Evolutionary conservation across 2,797 vertebrate genomes (phyloP).

Genomic region (Microctenopoma lineatum): DNA sequence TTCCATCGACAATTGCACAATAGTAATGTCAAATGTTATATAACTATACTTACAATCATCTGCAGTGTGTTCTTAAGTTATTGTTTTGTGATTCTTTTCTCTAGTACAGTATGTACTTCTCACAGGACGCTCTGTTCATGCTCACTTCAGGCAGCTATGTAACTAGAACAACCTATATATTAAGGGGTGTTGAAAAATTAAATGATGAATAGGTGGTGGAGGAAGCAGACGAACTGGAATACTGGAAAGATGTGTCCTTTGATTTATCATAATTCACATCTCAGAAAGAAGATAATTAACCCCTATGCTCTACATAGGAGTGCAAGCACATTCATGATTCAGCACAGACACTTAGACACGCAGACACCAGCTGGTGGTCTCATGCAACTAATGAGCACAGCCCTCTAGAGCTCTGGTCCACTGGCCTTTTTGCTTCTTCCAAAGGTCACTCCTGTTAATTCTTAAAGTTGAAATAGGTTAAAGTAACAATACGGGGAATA

Average conservation of each 20-base stretch:
- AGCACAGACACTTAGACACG: not conserved
- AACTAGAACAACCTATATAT: not conserved
- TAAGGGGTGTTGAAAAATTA: not conserved
- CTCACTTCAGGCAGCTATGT: not conserved
- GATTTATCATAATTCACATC: conserved; percentile 29
- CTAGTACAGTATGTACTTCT: not conserved
- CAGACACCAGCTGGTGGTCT: not conserved
- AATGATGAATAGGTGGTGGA: conserved; percentile 6
- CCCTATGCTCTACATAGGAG: not conserved
- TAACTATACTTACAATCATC: too few relatives aligned
- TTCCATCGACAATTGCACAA: too few relatives aligned
- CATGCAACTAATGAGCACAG: conserved; percentile 12
- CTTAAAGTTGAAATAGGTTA: conserved; percentile 2
- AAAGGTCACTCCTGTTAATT: conserved; percentile 32
- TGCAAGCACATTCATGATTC: not conserved
- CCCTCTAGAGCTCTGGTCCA: conserved; percentile 4
- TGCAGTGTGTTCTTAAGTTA: not conserved
- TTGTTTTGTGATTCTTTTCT: not conserved
- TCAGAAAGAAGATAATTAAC: conserved; percentile 17
- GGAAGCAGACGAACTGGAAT: not conserved
- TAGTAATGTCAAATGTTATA: too few relatives aligned
- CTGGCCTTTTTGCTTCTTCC: conserved; percentile 8
- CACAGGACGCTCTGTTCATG: not conserved
- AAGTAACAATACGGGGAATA: conserved; percentile 35
- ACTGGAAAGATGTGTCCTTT: not conserved